phyloP scores from a whole-genome alignment of 1,140 invertebrate species.

The Calliopsis andreniformis region DNA sequence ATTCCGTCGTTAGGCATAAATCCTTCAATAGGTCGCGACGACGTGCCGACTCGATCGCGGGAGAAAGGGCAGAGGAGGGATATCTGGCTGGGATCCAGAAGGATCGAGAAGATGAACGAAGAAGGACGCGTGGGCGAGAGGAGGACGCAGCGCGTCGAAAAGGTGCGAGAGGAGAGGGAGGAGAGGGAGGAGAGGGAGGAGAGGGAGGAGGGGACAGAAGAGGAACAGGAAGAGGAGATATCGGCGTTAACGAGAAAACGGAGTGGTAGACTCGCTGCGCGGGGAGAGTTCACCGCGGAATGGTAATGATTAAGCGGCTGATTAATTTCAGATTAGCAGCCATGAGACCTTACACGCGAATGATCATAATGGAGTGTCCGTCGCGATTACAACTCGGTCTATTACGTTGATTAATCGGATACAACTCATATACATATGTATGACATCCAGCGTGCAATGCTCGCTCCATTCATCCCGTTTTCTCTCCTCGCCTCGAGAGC shows the following conservation, averaged over 20 bases:
- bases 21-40: slow-evolving; percentile 49
- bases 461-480: slow-evolving; percentile 47
- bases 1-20: slow-evolving; percentile 54
- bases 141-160: slow-evolving; percentile 14
- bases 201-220: slow-evolving; percentile 8
- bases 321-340: slow-evolving; percentile 73
- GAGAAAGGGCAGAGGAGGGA: neutral
- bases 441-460: slow-evolving; percentile 59
- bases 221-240: slow-evolving; percentile 41
- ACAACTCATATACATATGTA: slow-evolving; percentile 74
- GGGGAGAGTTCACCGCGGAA: slow-evolving; percentile 54
- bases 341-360: slow-evolving; percentile 67
- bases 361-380: slow-evolving; percentile 74
- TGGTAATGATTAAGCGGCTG: slow-evolving; percentile 71
- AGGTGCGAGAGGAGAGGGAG: neutral
- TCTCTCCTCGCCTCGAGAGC: neutral
- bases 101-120: neutral
- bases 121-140: slow-evolving; percentile 27
- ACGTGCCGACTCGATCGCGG: slow-evolving; percentile 29
- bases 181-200: slow-evolving; percentile 10
- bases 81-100: neutral
- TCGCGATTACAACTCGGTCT: slow-evolving; percentile 69
- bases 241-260: slow-evolving; percentile 22
- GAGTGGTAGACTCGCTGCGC: slow-evolving; percentile 24
- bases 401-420: slow-evolving; percentile 75